Conservation (phyloP, 2,888 invertebrate genomes). For the Hedychridium roseum region DNA sequence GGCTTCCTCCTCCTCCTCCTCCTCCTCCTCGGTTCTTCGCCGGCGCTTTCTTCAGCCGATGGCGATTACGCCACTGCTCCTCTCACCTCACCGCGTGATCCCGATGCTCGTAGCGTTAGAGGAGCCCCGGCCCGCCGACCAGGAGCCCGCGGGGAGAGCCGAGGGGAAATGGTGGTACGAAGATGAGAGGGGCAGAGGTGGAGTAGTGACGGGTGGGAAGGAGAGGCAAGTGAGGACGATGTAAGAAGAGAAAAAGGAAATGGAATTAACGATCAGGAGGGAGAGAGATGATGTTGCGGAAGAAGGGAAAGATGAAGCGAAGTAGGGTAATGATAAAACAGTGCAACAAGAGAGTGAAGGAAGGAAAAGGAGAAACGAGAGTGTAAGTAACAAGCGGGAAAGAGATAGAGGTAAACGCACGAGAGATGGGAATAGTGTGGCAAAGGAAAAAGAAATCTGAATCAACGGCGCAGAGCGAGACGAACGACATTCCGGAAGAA, state of each 20-base stretch:
- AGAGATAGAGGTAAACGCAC: too few species aligned
- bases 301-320: slow-evolving; percentile 10
- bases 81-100: slow-evolving; percentile 12
- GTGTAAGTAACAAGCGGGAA: too few species aligned
- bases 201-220: slow-evolving; percentile 29
- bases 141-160: too few species aligned
- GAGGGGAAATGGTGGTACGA: slow-evolving; percentile 17
- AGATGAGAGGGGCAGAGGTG: slow-evolving; percentile 38
- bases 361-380: neutral
- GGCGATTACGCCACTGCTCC: slow-evolving; percentile 9
- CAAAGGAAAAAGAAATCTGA: too few species aligned
- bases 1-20: slow-evolving; percentile 7
- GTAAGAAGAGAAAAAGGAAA: neutral
- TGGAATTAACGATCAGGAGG: neutral
- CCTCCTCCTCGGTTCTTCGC: slow-evolving; percentile 7
- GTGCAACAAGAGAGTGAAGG: too few species aligned
- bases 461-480: too few species aligned
- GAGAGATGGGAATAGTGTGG: too few species aligned
- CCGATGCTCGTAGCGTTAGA: too few species aligned
- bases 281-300: slow-evolving; percentile 1
- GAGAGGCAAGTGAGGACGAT: slow-evolving; percentile 4
- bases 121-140: too few species aligned
- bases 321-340: slow-evolving; percentile 2
- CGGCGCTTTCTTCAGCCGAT: slow-evolving; percentile 3
- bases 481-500: too few species aligned